Conservation (phyloP, 2,113 vertebrate genomes). For the Nerophis lumbriciformis region DNA sequence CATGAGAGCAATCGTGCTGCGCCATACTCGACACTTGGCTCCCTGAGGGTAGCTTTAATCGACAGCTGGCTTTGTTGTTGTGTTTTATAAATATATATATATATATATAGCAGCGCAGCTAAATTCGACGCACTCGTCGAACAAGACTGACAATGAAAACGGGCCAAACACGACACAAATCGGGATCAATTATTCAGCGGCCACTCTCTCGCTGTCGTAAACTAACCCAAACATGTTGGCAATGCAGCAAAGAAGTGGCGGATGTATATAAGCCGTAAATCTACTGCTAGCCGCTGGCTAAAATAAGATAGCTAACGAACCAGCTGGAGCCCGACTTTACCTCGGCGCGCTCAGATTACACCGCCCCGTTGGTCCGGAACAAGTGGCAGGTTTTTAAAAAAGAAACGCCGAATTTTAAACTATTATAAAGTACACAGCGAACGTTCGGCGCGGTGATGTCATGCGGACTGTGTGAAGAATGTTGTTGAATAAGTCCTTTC, state of each 20-base stretch:
- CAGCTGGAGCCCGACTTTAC: conserved; percentile 19
- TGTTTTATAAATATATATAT: no score
- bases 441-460: neutral
- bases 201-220: conserved; percentile 1
- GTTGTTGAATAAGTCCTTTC: conserved; percentile 54
- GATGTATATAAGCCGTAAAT: conserved; percentile 62
- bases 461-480: conserved; percentile 27
- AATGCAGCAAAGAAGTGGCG: conserved; percentile 27
- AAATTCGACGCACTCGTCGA: conserved; percentile 13
- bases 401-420: neutral
- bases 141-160: conserved; percentile 41
- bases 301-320: conserved; percentile 51
- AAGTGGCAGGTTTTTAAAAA: neutral
- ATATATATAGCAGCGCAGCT: conserved; percentile 3
- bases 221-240: conserved; percentile 43
- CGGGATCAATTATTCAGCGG: conserved; percentile 19
- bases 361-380: neutral
- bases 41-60: conserved; percentile 16
- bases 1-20: conserved; percentile 70
- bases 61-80: conserved; percentile 26
- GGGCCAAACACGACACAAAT: conserved; percentile 47
- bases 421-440: neutral
- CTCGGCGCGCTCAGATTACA: conserved; percentile 6
- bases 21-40: conserved; percentile 58
- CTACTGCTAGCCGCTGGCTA: conserved; percentile 57